Conservation (phyloP, 2,113 vertebrate species). For the Orycteropus afer region DNA sequence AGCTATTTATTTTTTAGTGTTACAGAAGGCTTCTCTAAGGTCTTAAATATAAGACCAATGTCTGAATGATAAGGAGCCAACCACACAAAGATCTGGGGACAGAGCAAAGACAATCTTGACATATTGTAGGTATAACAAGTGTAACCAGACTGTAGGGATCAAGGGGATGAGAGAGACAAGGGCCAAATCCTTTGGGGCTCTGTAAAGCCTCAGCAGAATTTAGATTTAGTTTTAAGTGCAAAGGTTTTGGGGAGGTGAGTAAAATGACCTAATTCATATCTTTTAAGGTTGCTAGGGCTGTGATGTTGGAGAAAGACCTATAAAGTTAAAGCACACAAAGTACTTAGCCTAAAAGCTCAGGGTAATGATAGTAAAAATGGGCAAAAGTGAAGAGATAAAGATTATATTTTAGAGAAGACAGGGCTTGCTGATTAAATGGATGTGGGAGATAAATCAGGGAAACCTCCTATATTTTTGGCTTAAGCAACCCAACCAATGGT, state of each 20-base stretch:
- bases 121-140: neutral
- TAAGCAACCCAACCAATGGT: neutral
- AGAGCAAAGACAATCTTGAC: conserved; percentile 6
- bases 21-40: neutral
- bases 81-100: neutral
- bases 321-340: neutral
- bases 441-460: neutral
- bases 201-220: neutral
- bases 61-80: neutral
- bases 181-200: neutral
- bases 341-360: neutral
- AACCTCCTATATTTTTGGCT: neutral
- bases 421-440: neutral
- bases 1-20: conserved; percentile 11
- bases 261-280: neutral
- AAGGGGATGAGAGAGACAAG: neutral
- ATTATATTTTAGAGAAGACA: neutral
- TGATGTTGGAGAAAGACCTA: neutral
- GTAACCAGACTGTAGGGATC: neutral
- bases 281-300: neutral
- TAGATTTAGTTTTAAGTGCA: neutral
- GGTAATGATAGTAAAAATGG: neutral
- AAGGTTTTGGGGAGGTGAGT: neutral
- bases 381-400: neutral
- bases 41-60: neutral